Base-by-base conservation (phyloP, 2,113 vertebrate genomes). In the Amphiprion percula region DNA sequence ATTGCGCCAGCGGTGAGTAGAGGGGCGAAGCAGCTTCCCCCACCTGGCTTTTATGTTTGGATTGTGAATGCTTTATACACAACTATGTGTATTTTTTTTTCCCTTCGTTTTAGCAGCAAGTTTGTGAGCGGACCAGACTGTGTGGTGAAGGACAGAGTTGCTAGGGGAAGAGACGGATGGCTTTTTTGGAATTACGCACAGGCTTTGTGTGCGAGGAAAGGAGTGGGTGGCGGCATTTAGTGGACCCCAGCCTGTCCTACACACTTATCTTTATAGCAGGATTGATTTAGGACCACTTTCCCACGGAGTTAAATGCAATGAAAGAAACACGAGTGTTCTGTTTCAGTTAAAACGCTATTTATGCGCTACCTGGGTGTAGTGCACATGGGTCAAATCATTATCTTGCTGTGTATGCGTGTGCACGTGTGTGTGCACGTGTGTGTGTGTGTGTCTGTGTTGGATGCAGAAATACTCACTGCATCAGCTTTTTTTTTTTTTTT, bases 131-230 rank as follows among this genome's bases (percentile, higher is more conserved):
- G 59, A 82, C 0, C 58, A 62, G 69, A 83, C 17, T 66, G 82
- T 39, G 69, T 78, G 80, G 56, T 72, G 79, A 70, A 55, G 73
- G 77, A 85, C 74, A 56, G 84, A 87, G 83, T 77, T 86, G 85
- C 84, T 64, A 75, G 81, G 75, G 66, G 73, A 68, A 87, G 69
- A 90, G 90, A 94, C 82, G 56, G 80, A 92, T 88, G 88, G 76
- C 71, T 89, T 87, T 89, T 90, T 90, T 79, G 79, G 72, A 91
- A 91, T 91, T 90, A 88, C 82, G 78, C 84, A 79, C 82, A 90
- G 93, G 94, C 96, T 97, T 97, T 98, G 96, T 97, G 94, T 96
- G 93, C 79, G 80, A 90, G 93, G 94, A 93, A 91, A 93, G 93
- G 95, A 93, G 97, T 97, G 96, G 97, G 97, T 95, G 97, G 96